Evolutionary conservation across 2,888 invertebrate genomes (phyloP), one percentile per base, ranked within the genome.

Genomic region (Thymelicus sylvestris): DNA sequence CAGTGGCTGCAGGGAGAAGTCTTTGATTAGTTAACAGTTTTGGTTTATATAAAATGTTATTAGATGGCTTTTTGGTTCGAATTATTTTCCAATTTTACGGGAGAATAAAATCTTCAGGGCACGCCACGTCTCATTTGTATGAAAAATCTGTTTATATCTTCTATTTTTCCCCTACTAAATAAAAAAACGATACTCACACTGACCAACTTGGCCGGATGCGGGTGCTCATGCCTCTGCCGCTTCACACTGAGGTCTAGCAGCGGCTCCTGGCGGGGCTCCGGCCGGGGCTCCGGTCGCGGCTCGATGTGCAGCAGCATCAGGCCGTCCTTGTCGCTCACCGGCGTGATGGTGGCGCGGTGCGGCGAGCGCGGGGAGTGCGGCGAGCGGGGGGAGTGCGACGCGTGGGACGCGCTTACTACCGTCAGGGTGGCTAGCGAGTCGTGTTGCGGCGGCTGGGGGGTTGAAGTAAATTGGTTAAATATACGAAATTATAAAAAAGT

Each of bases 191-290:
- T 66, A 41, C 10, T 48, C 19, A 19, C 19, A 75, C 83, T 79
- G 41, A 90, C 90, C 76, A 86, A 83, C 47, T 90, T 91, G 59
- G 81, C 84, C 31, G 83, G 87, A 83, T 86, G 3, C 84, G 84
- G n/a, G 83, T 83, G 78, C 95, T 84, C 85, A 31, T 83, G 84
- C 77, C 96, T 86, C 2, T 96, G 96, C 78, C 96, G 96, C 87
- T 97, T 97, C 71, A 97, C 96, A 81, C 97, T 97, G 75, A 97
- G 90, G 82, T 97, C 97, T 0, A 97, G 90, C 74, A 95, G 94
- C 3, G 95, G 95, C 81, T 95, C 96, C 0, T 94, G 81, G 38
- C 95, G 94, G n/a, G 94, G 93, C 78, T 95, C 91, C 0, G 94
- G 89, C 76, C 94, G 94, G 67, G 92, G 81, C 67, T 55, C 55